phyloP scores from a whole-genome alignment of 2,113 vertebrate genomes.

The Tychaedon coryphoeus region DNA sequence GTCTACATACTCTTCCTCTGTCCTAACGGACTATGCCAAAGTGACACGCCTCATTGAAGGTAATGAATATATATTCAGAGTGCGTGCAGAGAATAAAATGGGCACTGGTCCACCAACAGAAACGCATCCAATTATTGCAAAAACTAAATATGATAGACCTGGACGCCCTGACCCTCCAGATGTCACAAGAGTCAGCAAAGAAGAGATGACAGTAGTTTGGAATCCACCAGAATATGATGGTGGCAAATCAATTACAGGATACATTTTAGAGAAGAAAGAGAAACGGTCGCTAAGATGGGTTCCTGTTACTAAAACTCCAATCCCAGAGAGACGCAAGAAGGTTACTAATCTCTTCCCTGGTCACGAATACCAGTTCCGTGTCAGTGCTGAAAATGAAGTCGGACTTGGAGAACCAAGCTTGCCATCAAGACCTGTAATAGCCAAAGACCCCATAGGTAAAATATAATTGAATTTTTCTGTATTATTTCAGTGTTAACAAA shows the following conservation, averaged over 20 bases:
- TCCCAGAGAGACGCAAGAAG: constrained; percentile 83
- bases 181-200: constrained; percentile 88
- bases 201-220: constrained; percentile 96
- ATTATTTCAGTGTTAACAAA: not conserved
- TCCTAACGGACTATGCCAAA: constrained; percentile 83
- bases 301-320: constrained; percentile 87
- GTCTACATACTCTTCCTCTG: constrained; percentile 89
- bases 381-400: constrained; percentile 97
- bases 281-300: constrained; percentile 89
- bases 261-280: constrained; percentile 93
- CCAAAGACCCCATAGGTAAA: constrained; percentile 93
- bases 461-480: not conserved
- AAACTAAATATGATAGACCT: constrained; percentile 90
- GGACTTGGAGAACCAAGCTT: constrained; percentile 90
- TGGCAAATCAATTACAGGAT: constrained; percentile 93
- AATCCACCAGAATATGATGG: constrained; percentile 91
- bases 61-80: constrained; percentile 95
- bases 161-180: constrained; percentile 90
- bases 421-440: constrained; percentile 87
- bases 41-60: constrained; percentile 94
- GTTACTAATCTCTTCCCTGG: constrained; percentile 90
- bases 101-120: constrained; percentile 93
- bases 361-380: constrained; percentile 96
- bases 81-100: constrained; percentile 98
- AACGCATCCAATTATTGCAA: constrained; percentile 88